These are phyloP conservation scores for Ceramica pisi DNA, from an alignment of 2,888 invertebrate species.

Conservation along the genomic window DNA sequence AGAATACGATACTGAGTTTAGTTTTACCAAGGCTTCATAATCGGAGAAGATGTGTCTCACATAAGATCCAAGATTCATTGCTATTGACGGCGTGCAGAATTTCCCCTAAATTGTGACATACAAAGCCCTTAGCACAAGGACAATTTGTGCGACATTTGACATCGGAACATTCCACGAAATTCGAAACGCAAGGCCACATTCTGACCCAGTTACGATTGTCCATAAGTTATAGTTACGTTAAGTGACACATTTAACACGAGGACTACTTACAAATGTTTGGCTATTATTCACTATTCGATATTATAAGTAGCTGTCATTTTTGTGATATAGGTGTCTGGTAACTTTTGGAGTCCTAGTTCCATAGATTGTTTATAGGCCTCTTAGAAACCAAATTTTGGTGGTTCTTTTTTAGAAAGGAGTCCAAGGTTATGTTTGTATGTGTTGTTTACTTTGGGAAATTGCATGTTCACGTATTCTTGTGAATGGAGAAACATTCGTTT, in stretches of 20 bases:
- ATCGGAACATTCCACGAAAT: constrained; percentile 52
- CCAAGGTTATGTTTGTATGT: constrained; percentile 20
- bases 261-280: constrained; percentile 5
- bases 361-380: background rate
- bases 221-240: constrained; percentile 33
- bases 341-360: constrained; percentile 39
- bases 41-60: background rate
- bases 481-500: background rate
- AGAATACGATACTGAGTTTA: constrained; percentile 11
- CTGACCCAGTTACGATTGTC: constrained; percentile 53
- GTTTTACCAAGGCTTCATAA: constrained; percentile 35
- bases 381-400: background rate
- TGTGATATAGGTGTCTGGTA: constrained; percentile 30
- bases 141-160: constrained; percentile 37
- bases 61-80: constrained; percentile 5
- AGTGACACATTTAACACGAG: constrained; percentile 49
- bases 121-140: constrained; percentile 31
- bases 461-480: background rate
- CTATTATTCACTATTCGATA: constrained; percentile 18
- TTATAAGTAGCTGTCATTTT: constrained; percentile 13
- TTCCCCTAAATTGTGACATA: constrained; percentile 34
- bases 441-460: constrained; percentile 13
- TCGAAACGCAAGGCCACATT: constrained; percentile 37
- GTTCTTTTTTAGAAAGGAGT: background rate
- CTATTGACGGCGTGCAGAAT: constrained; percentile 15